Base-by-base conservation (phyloP, 2,888 invertebrate genomes). In the Drosophila mercatorum region DNA sequence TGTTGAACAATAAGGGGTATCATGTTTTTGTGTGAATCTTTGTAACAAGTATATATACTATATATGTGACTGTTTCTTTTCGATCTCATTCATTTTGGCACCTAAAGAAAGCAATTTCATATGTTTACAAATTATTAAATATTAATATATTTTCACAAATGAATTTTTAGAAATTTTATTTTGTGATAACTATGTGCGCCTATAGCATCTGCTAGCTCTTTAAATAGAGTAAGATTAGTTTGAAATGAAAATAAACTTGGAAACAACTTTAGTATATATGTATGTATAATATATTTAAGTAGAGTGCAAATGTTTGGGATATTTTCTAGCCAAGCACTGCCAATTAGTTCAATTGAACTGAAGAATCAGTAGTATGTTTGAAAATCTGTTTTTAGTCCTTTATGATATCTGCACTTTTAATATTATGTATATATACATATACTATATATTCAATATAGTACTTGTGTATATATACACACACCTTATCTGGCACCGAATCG, bases 401-500 rank as follows among this genome's bases (percentile, higher is more conserved):
- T 26, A 46, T 22, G 4, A 43, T 43, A 17, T 22, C 10, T 31
- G 17, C 17, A 17, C 17, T 17, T 17, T 17, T 17, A 31, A 31
- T 6, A 10, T 14, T 28, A 12, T 12, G 5, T 14, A n/a, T 5
- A 49, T 47, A 47, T 28, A 14, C 26, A 26, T 47, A 28, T 28
- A 28, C 3, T 28, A 28, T 28, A 28, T 28, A 28, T 28, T 28
- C 28, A 11, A 11, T 41, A 55, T 28, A n/a, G 7, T 28, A 41
- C 28, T 8, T 26, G 26, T 6, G 4, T 14, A n/a, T 17, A 43
- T 4, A 17, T 10, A 22, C 12, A 40, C 53, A 64, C 43, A 77
- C 64, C 80, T 77, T 63, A 11, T 49, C 40, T 52, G 34, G 17
- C 14, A 55, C 22, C 46, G 17, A 52, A 40, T 26, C 40, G 51